phyloP scores from a whole-genome alignment of 2,797 vertebrate species.

The Danionella dracula region DNA sequence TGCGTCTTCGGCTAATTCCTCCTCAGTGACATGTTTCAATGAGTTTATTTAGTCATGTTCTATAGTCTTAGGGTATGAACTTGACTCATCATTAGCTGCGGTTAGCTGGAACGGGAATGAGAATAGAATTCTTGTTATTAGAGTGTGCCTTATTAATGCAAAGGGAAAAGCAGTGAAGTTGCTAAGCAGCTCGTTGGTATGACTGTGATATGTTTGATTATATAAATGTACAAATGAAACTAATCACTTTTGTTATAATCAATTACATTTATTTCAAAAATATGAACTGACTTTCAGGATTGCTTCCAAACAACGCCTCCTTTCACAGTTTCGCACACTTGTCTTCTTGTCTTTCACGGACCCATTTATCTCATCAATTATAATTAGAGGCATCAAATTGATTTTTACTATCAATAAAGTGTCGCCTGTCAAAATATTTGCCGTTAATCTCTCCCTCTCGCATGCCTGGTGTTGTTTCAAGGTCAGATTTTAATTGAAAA shows the following conservation, averaged over 20 bases:
- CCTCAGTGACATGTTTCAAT: slow-evolving; percentile 3
- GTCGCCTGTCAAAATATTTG: background rate
- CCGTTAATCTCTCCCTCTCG: background rate
- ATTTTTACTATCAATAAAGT: slow-evolving; percentile 12
- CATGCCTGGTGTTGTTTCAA: slow-evolving; percentile 27
- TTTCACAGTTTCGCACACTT: no score
- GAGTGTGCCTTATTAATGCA: background rate
- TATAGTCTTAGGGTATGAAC: background rate
- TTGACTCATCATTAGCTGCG: slow-evolving; percentile 3
- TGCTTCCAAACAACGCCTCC: no score
- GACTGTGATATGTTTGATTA: background rate
- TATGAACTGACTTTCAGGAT: no score
- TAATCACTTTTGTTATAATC: no score
- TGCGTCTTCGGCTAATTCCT: background rate
- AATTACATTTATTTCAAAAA: no score
- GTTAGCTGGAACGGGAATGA: background rate
- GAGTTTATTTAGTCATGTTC: background rate
- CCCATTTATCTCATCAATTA: slow-evolving; percentile 6
- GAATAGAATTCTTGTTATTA: slow-evolving; percentile 10
- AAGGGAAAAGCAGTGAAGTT: background rate
- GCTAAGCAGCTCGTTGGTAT: no score
- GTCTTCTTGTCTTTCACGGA: background rate
- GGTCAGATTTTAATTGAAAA: slow-evolving; percentile 52
- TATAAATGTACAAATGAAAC: no score
- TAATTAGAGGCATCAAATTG: background rate